These are phyloP conservation scores for Macaria liturata DNA, from an alignment of 2,888 invertebrate genomes.

Conservation along the genomic window DNA sequence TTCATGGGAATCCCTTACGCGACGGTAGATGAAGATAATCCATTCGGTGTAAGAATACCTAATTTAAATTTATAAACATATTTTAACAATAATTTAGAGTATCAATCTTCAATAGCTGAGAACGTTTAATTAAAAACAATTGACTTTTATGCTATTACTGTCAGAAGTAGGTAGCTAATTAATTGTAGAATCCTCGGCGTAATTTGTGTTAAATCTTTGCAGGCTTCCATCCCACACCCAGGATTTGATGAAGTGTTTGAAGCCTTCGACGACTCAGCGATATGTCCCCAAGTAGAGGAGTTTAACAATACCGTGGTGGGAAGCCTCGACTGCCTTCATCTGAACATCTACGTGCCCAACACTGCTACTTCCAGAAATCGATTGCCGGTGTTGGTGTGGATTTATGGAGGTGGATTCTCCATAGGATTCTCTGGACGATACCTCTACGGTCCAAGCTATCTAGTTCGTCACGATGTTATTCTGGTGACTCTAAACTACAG, in stretches of 20 bases:
- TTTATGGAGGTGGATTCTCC: slow-evolving; percentile 52
- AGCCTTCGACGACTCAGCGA: slow-evolving; percentile 54
- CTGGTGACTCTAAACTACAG: slow-evolving; percentile 62
- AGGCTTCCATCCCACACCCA: slow-evolving; percentile 51
- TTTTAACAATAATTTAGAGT: too few species aligned
- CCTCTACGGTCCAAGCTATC: slow-evolving; percentile 49
- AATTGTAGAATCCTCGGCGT: too few species aligned
- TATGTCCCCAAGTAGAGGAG: slow-evolving; percentile 55
- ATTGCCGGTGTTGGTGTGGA: slow-evolving; percentile 57
- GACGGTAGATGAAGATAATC: slow-evolving; percentile 48
- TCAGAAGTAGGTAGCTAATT: too few species aligned
- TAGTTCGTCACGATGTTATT: slow-evolving; percentile 55
- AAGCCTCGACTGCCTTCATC: slow-evolving; percentile 52
- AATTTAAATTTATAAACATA: too few species aligned
- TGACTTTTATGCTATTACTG: too few species aligned
- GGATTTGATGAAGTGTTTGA: slow-evolving; percentile 50
- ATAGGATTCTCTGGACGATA: slow-evolving; percentile 46
- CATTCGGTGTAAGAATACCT: slow-evolving; percentile 55
- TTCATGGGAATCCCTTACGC: slow-evolving; percentile 65
- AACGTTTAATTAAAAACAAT: too few species aligned
- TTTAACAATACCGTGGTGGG: slow-evolving; percentile 42
- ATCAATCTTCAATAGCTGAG: too few species aligned
- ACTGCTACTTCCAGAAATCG: slow-evolving; percentile 43
- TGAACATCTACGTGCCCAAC: slow-evolving; percentile 58
- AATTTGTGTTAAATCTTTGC: not conserved